Base-by-base conservation (phyloP, 92 coral and sea anemone genomes). In the Palythoa heliodiscus region DNA sequence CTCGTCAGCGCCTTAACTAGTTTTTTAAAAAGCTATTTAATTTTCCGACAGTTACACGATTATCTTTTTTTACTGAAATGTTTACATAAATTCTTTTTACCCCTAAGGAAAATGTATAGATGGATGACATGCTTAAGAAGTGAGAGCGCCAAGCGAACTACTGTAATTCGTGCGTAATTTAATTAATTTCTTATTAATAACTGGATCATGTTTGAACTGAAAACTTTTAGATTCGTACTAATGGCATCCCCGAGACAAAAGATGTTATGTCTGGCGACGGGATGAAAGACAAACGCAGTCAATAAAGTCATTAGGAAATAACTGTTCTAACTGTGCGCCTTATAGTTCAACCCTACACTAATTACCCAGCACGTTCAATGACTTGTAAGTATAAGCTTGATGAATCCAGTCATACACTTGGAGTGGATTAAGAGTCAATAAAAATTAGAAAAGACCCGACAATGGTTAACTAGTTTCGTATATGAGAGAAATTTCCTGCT, bases 201-300 rank as follows among this genome's bases (percentile, higher is more conserved):
- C n/a, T 58, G 64, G 19, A 16, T 58, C 52, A 13, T 48, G 9
- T 2, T 23, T 25, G 52, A 43, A n/a, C 12, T 58, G 64, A 15
- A 58, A 58, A 58, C 22, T 58, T 58, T 58, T 11, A 13, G 64
- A 71, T 71, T 43, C 17, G 24, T 71, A 19, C n/a, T 71, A 71
- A 35, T 71, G 76, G 76, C 40, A 70, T 55, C n/a, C 64, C 17
- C 20, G n/a, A 58, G 14, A 58, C 64, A 58, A 58, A 58, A 58
- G 64, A n/a, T 58, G 20, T 58, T 58, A n/a, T 15, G 23, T 58
- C 64, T 58, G 64, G 64, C 7, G 0, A 58, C 19, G 64, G 19
- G 7, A n/a, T 58, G n/a, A 58, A 58, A 58, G 64, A 58, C n/a
- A 14, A 58, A 58, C n/a, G 14, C 64, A 58, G 16, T 58, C 64